phyloP scores from a whole-genome alignment of 2,113 vertebrate genomes.

The Axis porcinus region DNA sequence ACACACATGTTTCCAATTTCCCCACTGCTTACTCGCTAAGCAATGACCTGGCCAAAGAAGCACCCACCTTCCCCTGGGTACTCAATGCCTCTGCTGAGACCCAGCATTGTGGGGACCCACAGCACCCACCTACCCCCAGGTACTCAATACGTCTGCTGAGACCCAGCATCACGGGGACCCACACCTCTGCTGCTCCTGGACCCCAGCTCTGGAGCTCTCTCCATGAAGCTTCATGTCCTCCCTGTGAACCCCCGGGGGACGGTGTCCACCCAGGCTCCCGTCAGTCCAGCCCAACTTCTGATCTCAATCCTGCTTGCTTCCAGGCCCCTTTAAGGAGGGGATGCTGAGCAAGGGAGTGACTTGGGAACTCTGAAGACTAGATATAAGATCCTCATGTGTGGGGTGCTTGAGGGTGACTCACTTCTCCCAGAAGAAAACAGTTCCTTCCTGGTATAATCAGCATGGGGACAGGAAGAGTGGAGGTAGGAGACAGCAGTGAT shows the following conservation, averaged over 20 bases:
- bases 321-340: background rate
- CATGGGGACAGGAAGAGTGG: background rate
- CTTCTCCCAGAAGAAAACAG: background rate
- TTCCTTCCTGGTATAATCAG: background rate
- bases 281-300: background rate
- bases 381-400: background rate
- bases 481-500: too few species aligned
- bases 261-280: background rate
- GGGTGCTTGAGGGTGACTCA: background rate
- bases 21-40: too few species aligned
- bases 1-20: accelerated
- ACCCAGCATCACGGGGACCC: accelerated
- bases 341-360: background rate
- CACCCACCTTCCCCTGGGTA: background rate
- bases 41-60: background rate
- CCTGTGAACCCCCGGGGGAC: accelerated
- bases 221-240: accelerated
- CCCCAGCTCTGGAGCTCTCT: background rate
- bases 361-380: background rate
- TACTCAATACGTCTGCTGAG: background rate
- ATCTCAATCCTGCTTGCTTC: background rate
- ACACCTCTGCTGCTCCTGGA: background rate
- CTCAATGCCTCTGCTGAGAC: background rate
- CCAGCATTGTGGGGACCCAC: accelerated
- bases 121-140: background rate